phyloP scores from a whole-genome alignment of 2,113 vertebrate species.

The Phylloscopus whistleri region DNA sequence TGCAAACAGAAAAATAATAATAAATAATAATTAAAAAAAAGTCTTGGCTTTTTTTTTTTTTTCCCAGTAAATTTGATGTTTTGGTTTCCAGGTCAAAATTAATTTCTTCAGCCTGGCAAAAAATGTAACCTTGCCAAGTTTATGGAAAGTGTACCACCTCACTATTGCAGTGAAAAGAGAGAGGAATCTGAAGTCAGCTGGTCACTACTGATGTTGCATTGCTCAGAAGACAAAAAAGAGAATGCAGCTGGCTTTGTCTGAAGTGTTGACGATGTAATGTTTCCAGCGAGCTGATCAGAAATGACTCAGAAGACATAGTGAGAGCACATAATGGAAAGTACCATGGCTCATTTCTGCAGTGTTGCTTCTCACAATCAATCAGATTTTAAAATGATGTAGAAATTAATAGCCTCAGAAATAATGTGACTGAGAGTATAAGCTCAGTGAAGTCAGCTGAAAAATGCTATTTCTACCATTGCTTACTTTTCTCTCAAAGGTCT shows the following conservation, averaged over 20 bases:
- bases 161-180: neutral
- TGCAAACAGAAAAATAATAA: neutral
- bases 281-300: neutral
- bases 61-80: neutral
- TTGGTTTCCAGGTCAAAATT: neutral
- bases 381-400: neutral
- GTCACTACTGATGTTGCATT: neutral
- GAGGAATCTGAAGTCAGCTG: neutral
- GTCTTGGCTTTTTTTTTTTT: neutral
- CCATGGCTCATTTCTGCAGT: neutral
- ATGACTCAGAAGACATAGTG: neutral
- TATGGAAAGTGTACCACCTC: neutral
- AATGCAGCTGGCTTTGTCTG: neutral
- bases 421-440: neutral
- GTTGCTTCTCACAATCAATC: neutral
- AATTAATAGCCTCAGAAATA: neutral
- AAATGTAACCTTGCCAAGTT: neutral
- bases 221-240: neutral
- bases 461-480: neutral
- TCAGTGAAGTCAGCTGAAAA: neutral
- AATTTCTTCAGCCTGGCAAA: neutral
- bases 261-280: neutral
- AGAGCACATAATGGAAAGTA: neutral
- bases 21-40: no score
- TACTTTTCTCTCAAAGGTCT: neutral